Evolutionary conservation across 2,888 invertebrate genomes (phyloP), one percentile per base, ranked within the genome.

Genomic region (Aporophyla lueneburgensis): DNA sequence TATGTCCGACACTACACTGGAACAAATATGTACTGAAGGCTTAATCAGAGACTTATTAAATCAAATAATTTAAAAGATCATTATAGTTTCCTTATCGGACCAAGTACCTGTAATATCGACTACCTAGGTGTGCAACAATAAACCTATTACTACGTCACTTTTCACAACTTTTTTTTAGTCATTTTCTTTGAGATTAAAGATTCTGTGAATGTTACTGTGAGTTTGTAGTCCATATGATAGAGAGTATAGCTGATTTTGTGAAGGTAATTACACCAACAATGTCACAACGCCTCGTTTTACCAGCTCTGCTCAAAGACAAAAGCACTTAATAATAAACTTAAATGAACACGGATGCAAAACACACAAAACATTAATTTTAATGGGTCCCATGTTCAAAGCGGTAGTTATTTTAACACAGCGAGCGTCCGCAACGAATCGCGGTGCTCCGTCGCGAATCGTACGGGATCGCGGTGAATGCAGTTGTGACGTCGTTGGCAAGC

Each of bases 291-390:
- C n/a, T 40, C 40, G 33, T 76, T 69, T 65, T 70, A 33, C 59
- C 59, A 67, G 43, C 56, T 56, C 59, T n/a, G 33, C 54, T 43
- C 63, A 49, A 67, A 71, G 46, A 74, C 59, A 68, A 63, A 74
- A 51, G 71, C 54, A 68, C 63, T 77, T 62, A 46, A 74, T 69
- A 63, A 68, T 71, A 65, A 80, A 74, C 21, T 66, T 69, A 84
- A 80, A 70, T 68, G 76, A 24, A 54, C 69, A 80, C 69, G 76
- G 58, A 80, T 74, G 75, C 74, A 71, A 71, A 82, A 81, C 71
- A 76, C 81, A 81, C 85, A 85, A 85, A 85, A 71, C 72, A 73
- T 85, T 76, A 76, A 73, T 51, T 69, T 71, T 76, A 73, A 83
- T 73, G 66, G 67, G 51, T 33, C 24, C 70, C 58, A 21, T 33